phyloP scores from a whole-genome alignment of 2,797 vertebrate species.

The Delichon dasypus region DNA sequence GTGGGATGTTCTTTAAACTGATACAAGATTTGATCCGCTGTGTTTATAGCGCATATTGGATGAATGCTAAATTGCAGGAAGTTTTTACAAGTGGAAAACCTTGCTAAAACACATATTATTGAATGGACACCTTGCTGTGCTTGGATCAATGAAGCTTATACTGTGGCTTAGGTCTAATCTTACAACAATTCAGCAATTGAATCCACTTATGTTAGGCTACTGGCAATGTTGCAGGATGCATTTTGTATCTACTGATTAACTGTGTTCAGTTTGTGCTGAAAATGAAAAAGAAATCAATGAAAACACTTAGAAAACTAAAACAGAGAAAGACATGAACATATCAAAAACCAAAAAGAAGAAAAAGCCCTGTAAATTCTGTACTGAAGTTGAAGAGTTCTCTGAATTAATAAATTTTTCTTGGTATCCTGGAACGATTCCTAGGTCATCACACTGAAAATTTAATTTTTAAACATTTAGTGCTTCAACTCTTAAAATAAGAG shows the following conservation, averaged over 20 bases:
- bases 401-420: neutral
- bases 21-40: slow-evolving; percentile 1
- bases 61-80: slow-evolving; percentile 59
- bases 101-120: slow-evolving; percentile 67
- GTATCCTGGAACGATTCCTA: neutral
- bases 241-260: slow-evolving; percentile 28
- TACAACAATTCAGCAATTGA: slow-evolving; percentile 49
- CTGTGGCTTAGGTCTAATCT: slow-evolving; percentile 67
- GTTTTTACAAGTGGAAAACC: slow-evolving; percentile 61
- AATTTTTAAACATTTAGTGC: neutral
- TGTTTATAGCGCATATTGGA: slow-evolving; percentile 51
- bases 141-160: slow-evolving; percentile 70
- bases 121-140: slow-evolving; percentile 61
- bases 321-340: neutral
- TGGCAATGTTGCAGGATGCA: slow-evolving; percentile 39
- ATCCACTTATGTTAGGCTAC: slow-evolving; percentile 47
- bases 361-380: neutral
- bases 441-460: neutral
- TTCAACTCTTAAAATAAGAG: neutral
- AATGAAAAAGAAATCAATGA: slow-evolving; percentile 59
- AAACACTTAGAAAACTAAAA: slow-evolving; percentile 44
- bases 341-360: neutral
- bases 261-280: slow-evolving; percentile 44
- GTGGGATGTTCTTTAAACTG: neutral
- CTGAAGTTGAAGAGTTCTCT: neutral